Evolutionary conservation across 2,797 vertebrate genomes (phyloP).

Genomic region (Chelon labrosus): DNA sequence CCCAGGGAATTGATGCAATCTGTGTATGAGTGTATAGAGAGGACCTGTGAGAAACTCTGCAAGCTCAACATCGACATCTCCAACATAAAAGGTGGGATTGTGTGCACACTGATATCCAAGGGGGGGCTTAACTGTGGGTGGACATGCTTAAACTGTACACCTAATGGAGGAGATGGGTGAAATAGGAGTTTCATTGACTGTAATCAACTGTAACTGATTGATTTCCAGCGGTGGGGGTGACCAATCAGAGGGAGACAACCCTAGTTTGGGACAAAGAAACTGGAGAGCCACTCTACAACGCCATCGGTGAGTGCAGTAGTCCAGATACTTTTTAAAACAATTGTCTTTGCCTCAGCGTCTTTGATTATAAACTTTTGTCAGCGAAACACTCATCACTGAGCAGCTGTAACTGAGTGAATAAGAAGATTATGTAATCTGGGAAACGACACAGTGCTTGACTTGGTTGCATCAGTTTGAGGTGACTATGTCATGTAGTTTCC

Average conservation of each 20-base stretch:
- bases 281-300: conserved; percentile 93
- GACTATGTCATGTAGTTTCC: not conserved
- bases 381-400: not conserved
- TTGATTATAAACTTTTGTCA: not conserved
- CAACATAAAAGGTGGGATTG: conserved; percentile 90
- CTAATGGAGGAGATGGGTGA: too few species aligned
- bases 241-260: conserved; percentile 97
- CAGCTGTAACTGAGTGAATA: not conserved
- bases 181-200: not conserved
- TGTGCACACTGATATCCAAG: too few species aligned
- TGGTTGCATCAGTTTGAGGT: conserved; percentile 22
- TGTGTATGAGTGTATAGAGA: conserved; percentile 95
- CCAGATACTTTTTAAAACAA: not conserved
- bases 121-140: not conserved
- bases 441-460: not conserved
- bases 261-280: conserved; percentile 94
- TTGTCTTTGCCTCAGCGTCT: not conserved
- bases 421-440: not conserved
- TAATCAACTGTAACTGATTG: conserved; percentile 1
- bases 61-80: conserved; percentile 90
- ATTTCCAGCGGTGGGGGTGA: conserved; percentile 90
- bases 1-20: conserved; percentile 94
- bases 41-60: conserved; percentile 92
- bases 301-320: conserved; percentile 87
- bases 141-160: too few species aligned